Evolutionary conservation across 23 tunicate species (phyloP), one percentile per base, ranked within the genome.

Genomic region (Aplidium turbinatum): DNA sequence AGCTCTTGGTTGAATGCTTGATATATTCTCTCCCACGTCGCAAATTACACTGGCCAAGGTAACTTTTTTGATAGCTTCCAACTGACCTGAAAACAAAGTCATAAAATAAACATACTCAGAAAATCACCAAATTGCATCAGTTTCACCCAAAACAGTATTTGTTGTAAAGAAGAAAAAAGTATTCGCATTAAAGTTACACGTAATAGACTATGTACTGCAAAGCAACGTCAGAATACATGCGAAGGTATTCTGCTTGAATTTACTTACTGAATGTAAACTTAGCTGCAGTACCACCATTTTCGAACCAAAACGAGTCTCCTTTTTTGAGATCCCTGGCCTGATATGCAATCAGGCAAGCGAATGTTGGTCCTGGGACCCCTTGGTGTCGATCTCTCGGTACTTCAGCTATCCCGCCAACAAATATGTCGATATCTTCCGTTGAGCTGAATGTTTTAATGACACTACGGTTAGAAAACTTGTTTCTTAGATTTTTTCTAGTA

Each of bases 261-360:
- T n/a, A 54, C 66, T 77, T 78, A 78, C 92, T 40, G 18, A 66
- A 79, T 0, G 87, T 84, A 58, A 92, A 92, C 2, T 36, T 25
- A 0, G 81, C 47, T 32, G 21, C 64, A 18, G 32, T 6, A 4
- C 87, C 92, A 0, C 98, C 92, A 58, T 92, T 92, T 85, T 92
- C 98, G 51, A 78, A 92, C 87, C 90, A 92, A 31, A 58, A 80
- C 26, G 68, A 16, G 65, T 92, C 98, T 7, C 98, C 98, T 6
- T 20, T 34, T 73, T 50, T 78, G 40, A 92, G 25, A 38, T 92
- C 98, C 11, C 98, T 78, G 72, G 80, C 81, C 46, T 92, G 98
- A 30, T 72, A 73, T 0, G 75, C 98, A 30, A 92, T 39, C 34
- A 92, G 35, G 61, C 90, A 85, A 56, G 91, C 92, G 47, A 81